phyloP scores from a whole-genome alignment of 2,113 vertebrate genomes.

The Edolisoma coerulescens region DNA sequence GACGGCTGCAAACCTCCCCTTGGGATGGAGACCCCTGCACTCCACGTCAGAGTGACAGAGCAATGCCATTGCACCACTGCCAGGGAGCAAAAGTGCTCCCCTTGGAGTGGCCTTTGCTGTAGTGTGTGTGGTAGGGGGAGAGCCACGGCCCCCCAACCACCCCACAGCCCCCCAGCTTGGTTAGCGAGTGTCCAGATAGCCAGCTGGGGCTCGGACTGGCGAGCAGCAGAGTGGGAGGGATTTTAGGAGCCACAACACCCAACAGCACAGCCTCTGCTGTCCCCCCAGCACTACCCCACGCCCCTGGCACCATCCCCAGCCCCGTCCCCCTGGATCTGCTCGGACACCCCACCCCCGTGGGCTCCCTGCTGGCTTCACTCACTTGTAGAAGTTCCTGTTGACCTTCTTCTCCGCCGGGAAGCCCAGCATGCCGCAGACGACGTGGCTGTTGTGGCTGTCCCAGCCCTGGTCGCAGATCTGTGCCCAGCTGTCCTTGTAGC shows the following conservation, averaged over 20 bases:
- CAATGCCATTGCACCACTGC: background rate
- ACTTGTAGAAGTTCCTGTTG: conserved; percentile 97
- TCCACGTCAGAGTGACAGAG: accelerated
- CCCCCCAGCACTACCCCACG: background rate
- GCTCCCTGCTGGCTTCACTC: background rate
- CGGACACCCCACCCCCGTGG: accelerated
- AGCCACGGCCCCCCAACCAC: accelerated
- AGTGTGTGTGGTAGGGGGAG: background rate
- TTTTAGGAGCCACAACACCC: background rate
- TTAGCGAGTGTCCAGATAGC: accelerated
- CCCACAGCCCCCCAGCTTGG: accelerated
- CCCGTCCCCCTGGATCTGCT: accelerated
- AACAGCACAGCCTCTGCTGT: background rate
- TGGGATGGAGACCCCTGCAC: accelerated
- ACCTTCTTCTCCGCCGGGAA: conserved; percentile 89
- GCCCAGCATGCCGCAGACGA: conserved; percentile 94
- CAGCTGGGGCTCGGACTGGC: background rate
- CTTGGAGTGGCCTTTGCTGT: background rate
- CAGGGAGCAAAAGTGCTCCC: background rate
- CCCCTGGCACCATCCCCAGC: background rate
- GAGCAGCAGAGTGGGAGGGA: background rate
- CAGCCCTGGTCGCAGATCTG: conserved; percentile 91
- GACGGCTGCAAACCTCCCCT: background rate
- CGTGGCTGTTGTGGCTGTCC: conserved; percentile 84
- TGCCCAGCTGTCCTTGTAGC: conserved; percentile 81